Evolutionary conservation across 2,888 invertebrate genomes (phyloP).

Genomic region (Polymixis flavicincta): DNA sequence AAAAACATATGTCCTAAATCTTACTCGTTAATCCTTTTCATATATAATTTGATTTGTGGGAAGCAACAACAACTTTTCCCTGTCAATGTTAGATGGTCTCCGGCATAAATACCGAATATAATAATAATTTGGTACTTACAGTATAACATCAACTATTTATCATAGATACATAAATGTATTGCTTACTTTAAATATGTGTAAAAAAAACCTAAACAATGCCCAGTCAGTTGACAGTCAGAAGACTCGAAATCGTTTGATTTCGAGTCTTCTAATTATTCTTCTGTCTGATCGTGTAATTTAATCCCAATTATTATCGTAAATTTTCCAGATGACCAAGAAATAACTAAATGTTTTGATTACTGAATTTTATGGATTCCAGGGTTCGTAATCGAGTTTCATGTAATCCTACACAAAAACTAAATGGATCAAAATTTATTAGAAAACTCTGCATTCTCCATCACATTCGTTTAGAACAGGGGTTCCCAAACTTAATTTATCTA

Average conservation of each 20-base stretch:
- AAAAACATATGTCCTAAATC: neutral
- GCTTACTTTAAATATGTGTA: neutral
- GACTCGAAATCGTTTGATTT: too few species aligned
- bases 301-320: neutral
- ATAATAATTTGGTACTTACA: neutral
- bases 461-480: too few species aligned
- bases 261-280: neutral
- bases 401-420: slow-evolving; percentile 1
- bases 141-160: neutral
- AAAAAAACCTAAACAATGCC: neutral
- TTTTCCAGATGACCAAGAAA: neutral
- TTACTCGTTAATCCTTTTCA: too few species aligned
- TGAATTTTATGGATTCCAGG: neutral
- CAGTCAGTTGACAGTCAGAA: neutral
- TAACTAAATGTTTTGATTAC: neutral
- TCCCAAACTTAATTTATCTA: too few species aligned
- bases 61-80: too few species aligned
- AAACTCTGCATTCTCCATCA: neutral
- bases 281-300: neutral
- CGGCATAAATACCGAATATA: too few species aligned
- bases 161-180: neutral
- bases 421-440: neutral
- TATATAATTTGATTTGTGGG: too few species aligned
- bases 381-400: neutral
- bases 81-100: too few species aligned